Percentiles rank a stretch among this genome's conserved stretches.
phyloP scores from a whole-genome alignment of 37 sponge, comb jelly and placozoan genomes.

The Spongilla lacustris region DNA sequence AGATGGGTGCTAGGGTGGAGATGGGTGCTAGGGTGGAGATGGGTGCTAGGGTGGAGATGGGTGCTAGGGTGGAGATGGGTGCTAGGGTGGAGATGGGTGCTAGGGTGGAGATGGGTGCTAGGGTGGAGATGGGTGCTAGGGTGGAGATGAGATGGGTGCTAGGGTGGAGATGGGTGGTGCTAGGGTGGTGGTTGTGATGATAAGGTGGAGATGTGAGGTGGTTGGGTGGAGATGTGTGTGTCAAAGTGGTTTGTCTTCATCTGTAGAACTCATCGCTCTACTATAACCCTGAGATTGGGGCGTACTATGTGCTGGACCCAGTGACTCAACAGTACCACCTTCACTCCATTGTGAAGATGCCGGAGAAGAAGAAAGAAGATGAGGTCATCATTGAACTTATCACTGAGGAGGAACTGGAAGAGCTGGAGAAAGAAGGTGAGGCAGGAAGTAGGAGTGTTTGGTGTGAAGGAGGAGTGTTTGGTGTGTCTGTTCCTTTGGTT shows the following conservation, averaged over 20 bases:
- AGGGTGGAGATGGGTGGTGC: background rate
- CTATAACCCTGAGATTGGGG: conserved; percentile 52
- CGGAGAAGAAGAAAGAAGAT: conserved; percentile 15
- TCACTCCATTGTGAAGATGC: conserved; percentile 53
- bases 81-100: too few relatives aligned
- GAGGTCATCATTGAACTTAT: background rate
- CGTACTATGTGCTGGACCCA: conserved; percentile 69
- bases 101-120: background rate
- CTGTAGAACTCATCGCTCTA: conserved; percentile 61
- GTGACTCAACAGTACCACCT: conserved; percentile 52
- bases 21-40: too few relatives aligned
- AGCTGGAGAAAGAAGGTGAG: background rate
- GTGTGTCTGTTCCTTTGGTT: too few relatives aligned
- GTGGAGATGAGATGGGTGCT: background rate
- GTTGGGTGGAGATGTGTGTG: background rate
- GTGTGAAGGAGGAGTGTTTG: too few relatives aligned
- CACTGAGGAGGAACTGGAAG: background rate
- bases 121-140: background rate
- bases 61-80: too few relatives aligned
- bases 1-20: too few relatives aligned
- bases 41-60: too few relatives aligned
- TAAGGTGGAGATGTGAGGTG: background rate
- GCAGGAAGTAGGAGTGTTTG: too few relatives aligned
- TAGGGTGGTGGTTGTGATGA: background rate
- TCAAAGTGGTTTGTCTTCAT: background rate